phyloP scores from a whole-genome alignment of 2,113 vertebrate genomes.

The Junco hyemalis region DNA sequence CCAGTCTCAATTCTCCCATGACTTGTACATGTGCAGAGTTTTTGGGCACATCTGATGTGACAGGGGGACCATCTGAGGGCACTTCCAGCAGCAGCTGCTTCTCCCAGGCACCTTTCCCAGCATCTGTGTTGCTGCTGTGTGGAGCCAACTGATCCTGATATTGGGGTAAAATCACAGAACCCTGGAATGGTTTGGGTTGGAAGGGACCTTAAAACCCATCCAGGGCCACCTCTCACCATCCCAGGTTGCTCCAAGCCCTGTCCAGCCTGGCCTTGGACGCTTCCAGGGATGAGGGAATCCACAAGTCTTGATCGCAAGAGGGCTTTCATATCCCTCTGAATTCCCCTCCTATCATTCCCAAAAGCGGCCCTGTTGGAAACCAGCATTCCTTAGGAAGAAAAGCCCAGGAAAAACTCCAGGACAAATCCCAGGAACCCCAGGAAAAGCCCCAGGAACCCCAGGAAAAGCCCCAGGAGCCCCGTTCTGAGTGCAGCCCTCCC shows the following conservation, averaged over 20 bases:
- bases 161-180: not conserved
- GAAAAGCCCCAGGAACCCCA: not conserved
- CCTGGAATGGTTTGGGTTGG: not conserved
- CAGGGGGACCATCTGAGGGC: not conserved
- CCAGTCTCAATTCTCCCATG: not conserved
- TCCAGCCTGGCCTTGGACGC: rapidly evolving
- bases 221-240: not conserved
- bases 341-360: not conserved
- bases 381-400: not conserved
- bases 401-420: not conserved
- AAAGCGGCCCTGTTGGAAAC: not conserved
- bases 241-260: rapidly evolving
- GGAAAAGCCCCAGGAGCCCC: not conserved
- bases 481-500: not conserved
- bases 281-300: not conserved
- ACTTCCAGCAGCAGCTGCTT: not conserved
- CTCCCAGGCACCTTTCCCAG: not conserved
- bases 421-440: not conserved
- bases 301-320: not conserved
- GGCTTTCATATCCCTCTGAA: not conserved
- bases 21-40: not conserved
- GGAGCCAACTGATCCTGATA: not conserved
- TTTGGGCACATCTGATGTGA: not conserved
- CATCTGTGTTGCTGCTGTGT: not conserved
- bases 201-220: not conserved